Base-by-base conservation (phyloP, 1,140 invertebrate genomes). In the Temnothorax curvispinosus region DNA sequence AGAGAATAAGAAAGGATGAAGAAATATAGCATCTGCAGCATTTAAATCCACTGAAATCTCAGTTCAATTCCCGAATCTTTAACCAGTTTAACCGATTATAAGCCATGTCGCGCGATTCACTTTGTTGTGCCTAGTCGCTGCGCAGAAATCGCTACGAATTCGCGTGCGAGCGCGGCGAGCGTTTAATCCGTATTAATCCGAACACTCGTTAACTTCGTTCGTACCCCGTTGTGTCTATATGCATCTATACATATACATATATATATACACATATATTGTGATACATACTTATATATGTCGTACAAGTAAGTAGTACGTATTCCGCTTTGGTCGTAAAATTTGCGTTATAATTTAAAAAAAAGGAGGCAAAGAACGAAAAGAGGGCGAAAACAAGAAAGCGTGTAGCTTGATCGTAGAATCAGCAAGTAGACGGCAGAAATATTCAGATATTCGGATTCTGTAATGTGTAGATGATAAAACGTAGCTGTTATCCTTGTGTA, bases 111-210 rank as follows among this genome's bases (percentile, higher is more conserved):
- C 41, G 58, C 69, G 35, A 56, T 78, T 67, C 62, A 35, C 27
- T 58, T 78, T 82, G 76, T 90, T 85, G 78, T 89, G 76, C 67
- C 64, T 88, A 50, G 54, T 60, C 27, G 60, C 27, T 65, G 52
- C n/a, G 54, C 15, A 41, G 27, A 56, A 62, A 65, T 44, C 56
- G 56, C 27, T 67, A 64, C 77, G n/a, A 67, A 80, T 67, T 80
- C 32, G 47, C 44, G 44, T 67, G 77, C 62, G 47, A 67, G 32
- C 60, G 76, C 76, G 60, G 32, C 62, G 62, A 80, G 27, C 44
- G 60, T 67, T 80, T 65, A 60, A 77, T 65, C 38, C 50, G n/a
- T 75, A 75, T 56, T 75, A 56, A 56, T 78, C 9, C 32, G 58
- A 15, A 54, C 47, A 81, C 47, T 27, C 35, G 47, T 69, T 67